A percentile compares a stretch with the other conserved stretches of the same genome.
Evolutionary conservation across 2,888 invertebrate genomes (phyloP).

Genomic region (Gari tellinella): DNA sequence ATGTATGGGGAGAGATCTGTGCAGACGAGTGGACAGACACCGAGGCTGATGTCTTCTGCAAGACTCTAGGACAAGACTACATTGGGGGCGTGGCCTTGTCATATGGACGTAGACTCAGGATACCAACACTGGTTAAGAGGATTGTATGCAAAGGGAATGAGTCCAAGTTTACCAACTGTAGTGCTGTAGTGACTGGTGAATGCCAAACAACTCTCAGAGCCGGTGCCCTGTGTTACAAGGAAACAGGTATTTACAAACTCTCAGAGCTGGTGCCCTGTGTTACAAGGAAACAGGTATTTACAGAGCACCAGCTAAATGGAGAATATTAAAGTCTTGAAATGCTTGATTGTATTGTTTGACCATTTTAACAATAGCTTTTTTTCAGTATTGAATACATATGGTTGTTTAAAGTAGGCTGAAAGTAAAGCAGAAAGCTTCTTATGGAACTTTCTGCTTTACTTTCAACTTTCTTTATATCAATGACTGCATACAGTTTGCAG

Average conservation of each 20-base stretch:
- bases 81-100: conserved; percentile 72
- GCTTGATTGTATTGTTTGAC: too few relatives aligned
- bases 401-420: too few relatives aligned
- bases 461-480: too few relatives aligned
- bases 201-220: conserved; percentile 68
- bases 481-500: too few relatives aligned
- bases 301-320: too few relatives aligned
- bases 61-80: conserved; percentile 52
- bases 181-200: conserved; percentile 47
- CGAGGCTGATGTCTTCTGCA: conserved; percentile 87
- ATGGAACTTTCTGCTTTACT: too few relatives aligned
- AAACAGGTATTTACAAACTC: conserved; percentile 68
- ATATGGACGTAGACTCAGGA: conserved; percentile 65
- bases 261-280: conserved; percentile 74
- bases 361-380: too few relatives aligned
- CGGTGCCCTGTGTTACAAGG: conserved; percentile 72
- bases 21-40: conserved; percentile 89
- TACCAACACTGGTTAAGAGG: conserved; percentile 67
- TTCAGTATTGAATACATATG: too few relatives aligned
- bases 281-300: conserved; percentile 69
- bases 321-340: too few relatives aligned
- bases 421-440: too few relatives aligned
- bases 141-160: conserved; percentile 66
- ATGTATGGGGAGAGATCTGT: conserved; percentile 89
- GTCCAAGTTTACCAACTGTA: conserved; percentile 60